Conservation (phyloP, 2,113 vertebrate genomes). For the Heliornis fulica region DNA sequence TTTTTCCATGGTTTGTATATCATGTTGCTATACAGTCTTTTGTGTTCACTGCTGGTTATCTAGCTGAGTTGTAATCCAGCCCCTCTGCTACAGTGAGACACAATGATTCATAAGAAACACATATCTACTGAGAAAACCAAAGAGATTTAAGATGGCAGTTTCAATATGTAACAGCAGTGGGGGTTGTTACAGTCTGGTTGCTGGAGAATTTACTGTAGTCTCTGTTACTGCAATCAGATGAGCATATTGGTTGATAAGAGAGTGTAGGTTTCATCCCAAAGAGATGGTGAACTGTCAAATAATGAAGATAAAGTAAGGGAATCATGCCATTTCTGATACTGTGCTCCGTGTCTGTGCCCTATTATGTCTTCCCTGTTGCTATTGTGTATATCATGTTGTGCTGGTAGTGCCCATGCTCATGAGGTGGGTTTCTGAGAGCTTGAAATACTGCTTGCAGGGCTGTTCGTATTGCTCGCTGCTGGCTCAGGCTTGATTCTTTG, state of each 20-base stretch:
- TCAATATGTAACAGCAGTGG: neutral
- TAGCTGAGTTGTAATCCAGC: neutral
- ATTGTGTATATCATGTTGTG: neutral
- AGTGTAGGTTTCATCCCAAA: neutral
- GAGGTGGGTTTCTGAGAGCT: neutral
- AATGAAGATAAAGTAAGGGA: neutral
- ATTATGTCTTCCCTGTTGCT: neutral
- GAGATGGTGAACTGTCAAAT: neutral
- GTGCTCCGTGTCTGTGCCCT: neutral
- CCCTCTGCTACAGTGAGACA: neutral
- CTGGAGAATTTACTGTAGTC: slow-evolving; percentile 18
- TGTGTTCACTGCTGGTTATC: neutral
- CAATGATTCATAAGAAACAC: neutral
- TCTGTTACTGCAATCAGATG: neutral
- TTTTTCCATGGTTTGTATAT: neutral
- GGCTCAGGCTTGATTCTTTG: neutral
- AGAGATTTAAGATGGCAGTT: neutral
- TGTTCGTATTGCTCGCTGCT: neutral
- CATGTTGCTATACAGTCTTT: neutral
- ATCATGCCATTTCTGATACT: neutral
- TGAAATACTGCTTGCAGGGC: neutral
- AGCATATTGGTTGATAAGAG: neutral
- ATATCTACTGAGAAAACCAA: neutral
- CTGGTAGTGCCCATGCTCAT: neutral
- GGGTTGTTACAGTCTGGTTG: neutral